phyloP scores from a whole-genome alignment of 2,888 invertebrate genomes.

The Temnothorax rugatulus region DNA sequence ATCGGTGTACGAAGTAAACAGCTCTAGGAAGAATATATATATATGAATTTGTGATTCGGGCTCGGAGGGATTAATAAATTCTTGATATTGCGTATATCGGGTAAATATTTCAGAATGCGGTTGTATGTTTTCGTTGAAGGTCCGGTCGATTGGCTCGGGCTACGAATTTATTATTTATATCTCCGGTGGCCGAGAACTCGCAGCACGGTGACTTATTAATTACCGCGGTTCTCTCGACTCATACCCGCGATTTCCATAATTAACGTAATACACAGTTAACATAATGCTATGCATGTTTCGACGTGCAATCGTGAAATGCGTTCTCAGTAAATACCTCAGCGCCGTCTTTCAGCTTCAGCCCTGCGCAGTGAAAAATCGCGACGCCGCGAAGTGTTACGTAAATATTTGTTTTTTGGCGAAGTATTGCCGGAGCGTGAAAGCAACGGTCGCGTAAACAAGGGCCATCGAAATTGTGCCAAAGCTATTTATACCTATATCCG shows the following conservation, averaged over 20 bases:
- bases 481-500: conserved; percentile 39
- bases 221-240: not conserved
- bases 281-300: conserved; percentile 5
- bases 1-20: not conserved
- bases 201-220: conserved; percentile 51
- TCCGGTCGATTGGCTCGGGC: conserved; percentile 50
- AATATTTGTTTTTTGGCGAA: conserved; percentile 47
- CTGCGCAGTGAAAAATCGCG: conserved; percentile 1
- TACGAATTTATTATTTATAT: conserved; percentile 68
- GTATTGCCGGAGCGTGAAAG: conserved; percentile 37
- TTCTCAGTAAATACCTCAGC: not conserved
- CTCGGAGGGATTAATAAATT: conserved; percentile 10
- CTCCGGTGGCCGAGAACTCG: conserved; percentile 16
- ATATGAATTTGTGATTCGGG: not conserved
- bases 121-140: conserved; percentile 47
- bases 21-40: not conserved
- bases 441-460: conserved; percentile 37
- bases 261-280: conserved; percentile 21
- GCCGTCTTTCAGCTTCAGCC: not conserved
- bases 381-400: conserved; percentile 30
- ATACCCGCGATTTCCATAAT: conserved; percentile 33
- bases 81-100: not conserved
- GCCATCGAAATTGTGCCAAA: conserved; percentile 43
- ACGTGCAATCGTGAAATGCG: not conserved
- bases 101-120: conserved; percentile 29